A percentile compares a stretch with the other conserved stretches of the same genome.
These are phyloP conservation scores for Chelonus formosanus DNA, from an alignment of 2,888 invertebrate species.

Conservation along the genomic window DNA sequence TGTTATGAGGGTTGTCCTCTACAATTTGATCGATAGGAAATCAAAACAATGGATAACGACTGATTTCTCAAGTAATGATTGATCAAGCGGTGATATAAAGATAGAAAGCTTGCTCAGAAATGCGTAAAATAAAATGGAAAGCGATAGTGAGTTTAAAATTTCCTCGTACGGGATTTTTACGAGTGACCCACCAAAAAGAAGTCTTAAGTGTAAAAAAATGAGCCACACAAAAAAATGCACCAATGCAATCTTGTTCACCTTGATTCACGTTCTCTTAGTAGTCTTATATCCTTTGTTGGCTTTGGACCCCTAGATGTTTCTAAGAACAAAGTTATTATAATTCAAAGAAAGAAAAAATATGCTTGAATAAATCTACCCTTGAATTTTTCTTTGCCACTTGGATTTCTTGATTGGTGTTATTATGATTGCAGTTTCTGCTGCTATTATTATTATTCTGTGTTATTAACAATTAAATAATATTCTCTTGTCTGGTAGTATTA, in stretches of 20 bases:
- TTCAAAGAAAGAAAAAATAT: slow-evolving; percentile 15
- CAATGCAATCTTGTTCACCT: slow-evolving; percentile 45
- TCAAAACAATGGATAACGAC: background rate
- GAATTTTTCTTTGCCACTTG: too few relatives aligned
- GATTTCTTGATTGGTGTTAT: too few relatives aligned
- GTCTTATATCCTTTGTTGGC: slow-evolving; percentile 18
- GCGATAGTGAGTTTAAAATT: slow-evolving; percentile 17
- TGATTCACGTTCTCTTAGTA: slow-evolving; percentile 37
- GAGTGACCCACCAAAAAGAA: background rate
- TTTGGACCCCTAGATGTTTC: slow-evolving; percentile 11
- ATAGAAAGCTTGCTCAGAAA: slow-evolving; percentile 19
- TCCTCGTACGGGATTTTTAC: background rate
- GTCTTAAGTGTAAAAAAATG: background rate
- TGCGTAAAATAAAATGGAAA: slow-evolving; percentile 29
- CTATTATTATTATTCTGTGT: too few relatives aligned
- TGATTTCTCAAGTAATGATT: slow-evolving; percentile 25
- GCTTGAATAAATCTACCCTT: background rate
- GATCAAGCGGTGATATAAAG: slow-evolving; percentile 25
- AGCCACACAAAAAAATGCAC: slow-evolving; percentile 4
- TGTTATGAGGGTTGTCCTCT: too few relatives aligned
- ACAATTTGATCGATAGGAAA: background rate
- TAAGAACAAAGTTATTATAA: background rate
- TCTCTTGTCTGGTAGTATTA: too few relatives aligned
- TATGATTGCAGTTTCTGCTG: too few relatives aligned
- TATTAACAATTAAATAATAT: too few relatives aligned